A percentile compares a stretch with the other conserved stretches of the same genome.
Conservation (phyloP, 2,113 vertebrate genomes). For the Gracilinanus agilis region DNA sequence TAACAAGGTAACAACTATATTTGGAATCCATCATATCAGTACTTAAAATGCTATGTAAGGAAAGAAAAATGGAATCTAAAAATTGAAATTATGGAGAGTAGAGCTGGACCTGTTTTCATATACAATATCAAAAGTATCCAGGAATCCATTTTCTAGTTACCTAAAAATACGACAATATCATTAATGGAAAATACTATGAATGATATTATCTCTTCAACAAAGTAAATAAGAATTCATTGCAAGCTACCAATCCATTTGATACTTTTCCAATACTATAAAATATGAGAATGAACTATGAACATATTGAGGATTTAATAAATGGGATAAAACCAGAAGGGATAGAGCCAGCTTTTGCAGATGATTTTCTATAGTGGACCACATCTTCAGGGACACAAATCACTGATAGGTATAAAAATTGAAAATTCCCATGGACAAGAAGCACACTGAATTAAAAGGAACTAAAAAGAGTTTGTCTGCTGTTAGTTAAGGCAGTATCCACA, state of each 20-base stretch:
- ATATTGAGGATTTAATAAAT: neutral
- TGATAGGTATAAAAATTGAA: neutral
- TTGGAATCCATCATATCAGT: neutral
- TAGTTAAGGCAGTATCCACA: neutral
- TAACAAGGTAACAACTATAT: neutral
- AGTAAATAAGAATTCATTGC: neutral
- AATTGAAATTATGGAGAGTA: neutral
- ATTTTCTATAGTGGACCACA: neutral
- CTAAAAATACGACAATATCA: neutral
- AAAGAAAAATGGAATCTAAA: neutral
- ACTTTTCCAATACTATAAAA: neutral
- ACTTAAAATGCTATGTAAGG: neutral
- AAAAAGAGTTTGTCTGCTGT: too few species aligned
- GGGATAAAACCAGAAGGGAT: neutral
- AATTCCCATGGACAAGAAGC: neutral
- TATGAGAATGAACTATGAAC: neutral
- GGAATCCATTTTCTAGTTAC: neutral
- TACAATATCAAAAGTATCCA: neutral
- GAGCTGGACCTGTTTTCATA: neutral
- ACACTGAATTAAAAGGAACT: neutral
- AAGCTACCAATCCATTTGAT: neutral
- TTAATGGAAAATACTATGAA: neutral
- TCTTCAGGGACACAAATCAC: neutral
- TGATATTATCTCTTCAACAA: neutral
- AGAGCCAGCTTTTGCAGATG: neutral